Evolutionary conservation across 2,888 invertebrate species (phyloP), one percentile per base, ranked within the genome.

Genomic region (Nipponacmea schrenckii): DNA sequence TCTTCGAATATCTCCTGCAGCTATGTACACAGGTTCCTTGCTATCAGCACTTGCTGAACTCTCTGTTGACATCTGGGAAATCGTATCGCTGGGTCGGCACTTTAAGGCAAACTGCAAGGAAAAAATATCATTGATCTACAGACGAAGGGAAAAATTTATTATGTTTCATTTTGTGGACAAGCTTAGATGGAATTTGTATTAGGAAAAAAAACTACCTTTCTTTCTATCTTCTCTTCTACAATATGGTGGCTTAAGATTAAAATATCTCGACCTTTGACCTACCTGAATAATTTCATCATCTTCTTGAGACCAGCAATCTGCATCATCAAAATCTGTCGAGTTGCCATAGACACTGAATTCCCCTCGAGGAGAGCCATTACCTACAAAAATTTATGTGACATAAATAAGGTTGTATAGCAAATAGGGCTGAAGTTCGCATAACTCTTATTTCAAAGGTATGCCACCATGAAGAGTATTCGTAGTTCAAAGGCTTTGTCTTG

Each of bases 291-390:
- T 94, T 82, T 97, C 97, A 87, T 97, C 97, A 83, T 98, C 97
- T 85, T 97, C 97, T 86, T 96, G 97, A 72, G 96, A 96, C 98
- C 97, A 98, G 81, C 93, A 95, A 89, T 92, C 95, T 3, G 85
- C 84, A 76, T 88, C 86, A 77, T 89, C 88, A 78, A 85, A 86
- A 72, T 87, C 87, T 0, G 72, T 74, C 20, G 73, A 68, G 46
- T 77, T 81, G 44, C 83, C 83, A 72, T 84, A 86, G 39, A 85
- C 80, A 69, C 80, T 84, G 75, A 86, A 85, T 72, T 87, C 86
- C 1, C 83, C 76, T 31, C 81, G 71, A 0, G 85, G 83, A 8
- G 84, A 84, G 31, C 78, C 79, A 69, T 74, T 77, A 12, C 77
- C 74, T 50, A 75, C 73, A 72, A 72, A 77, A 66, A n/a, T n/a